A percentile compares a stretch with the other conserved stretches of the same genome.
These are phyloP conservation scores for Shargacucullia verbasci DNA, from an alignment of 2,888 invertebrate genomes.

Conservation along the genomic window DNA sequence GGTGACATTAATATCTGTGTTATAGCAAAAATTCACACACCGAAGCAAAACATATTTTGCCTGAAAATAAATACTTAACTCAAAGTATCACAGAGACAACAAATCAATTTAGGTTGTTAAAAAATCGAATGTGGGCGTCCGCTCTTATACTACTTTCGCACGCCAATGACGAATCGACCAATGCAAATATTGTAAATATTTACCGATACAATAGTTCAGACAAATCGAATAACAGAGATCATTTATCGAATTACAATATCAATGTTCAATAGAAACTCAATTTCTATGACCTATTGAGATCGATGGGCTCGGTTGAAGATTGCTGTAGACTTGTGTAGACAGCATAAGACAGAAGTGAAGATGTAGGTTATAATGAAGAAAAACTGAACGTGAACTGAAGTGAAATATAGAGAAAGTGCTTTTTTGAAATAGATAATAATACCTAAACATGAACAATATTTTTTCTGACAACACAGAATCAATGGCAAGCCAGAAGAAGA, in stretches of 20 bases:
- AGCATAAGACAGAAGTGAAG: constrained; percentile 2
- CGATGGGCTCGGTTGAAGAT: constrained; percentile 21
- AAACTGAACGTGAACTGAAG: too few relatives aligned
- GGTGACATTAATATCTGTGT: too few relatives aligned
- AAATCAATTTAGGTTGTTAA: neutral
- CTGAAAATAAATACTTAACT: too few relatives aligned
- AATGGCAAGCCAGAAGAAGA: too few relatives aligned
- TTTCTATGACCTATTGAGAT: constrained; percentile 47
- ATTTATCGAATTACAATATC: constrained; percentile 42
- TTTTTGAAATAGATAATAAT: too few relatives aligned
- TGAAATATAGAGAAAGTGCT: too few relatives aligned
- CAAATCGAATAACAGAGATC: constrained; percentile 48
- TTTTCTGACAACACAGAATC: too few relatives aligned
- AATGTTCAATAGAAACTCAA: constrained; percentile 40
- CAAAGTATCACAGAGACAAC: neutral
- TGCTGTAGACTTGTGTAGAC: constrained; percentile 4
- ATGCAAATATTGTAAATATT: constrained; percentile 51
- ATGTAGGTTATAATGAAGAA: neutral
- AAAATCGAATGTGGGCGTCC: constrained; percentile 2
- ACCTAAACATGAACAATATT: too few relatives aligned
- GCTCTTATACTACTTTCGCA: constrained; percentile 57
- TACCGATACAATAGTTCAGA: constrained; percentile 52
- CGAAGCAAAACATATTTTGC: too few relatives aligned
- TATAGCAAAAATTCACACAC: too few relatives aligned
- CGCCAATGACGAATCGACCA: constrained; percentile 46